Base-by-base conservation (phyloP, 2,113 vertebrate species). In the Ammospiza caudacuta region DNA sequence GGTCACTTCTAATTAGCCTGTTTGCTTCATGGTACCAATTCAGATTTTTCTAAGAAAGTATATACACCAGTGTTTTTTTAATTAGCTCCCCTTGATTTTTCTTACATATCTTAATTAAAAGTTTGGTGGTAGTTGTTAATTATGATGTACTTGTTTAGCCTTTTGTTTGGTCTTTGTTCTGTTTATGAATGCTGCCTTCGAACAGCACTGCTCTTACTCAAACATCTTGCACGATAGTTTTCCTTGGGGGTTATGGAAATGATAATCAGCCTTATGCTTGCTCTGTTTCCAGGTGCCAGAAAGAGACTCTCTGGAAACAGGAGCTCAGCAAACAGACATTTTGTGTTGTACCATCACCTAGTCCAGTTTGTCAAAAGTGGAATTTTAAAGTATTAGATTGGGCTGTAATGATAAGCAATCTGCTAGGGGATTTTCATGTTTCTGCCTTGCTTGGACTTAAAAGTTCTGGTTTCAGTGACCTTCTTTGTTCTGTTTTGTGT, bases 261-360 rank as follows among this genome's bases (percentile, higher is more conserved):
- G 87, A 94, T 97, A 96, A 95, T 95, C 88, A 94, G 94, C 96
- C 91, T 96, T 96, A 93, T 92, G 90, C 92, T 92, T 93, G 73
- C 81, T 90, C 89, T 91, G 86, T 92, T 92, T 96, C 94, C 90
- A 96, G 96, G 95, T 97, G 92, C 83, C 86, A 75, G 90, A 80
- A 64, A 91, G 74, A 52, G 74, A 52, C 85, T 90, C 93, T 81
- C 57, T 93, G 92, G 76, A 96, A 93, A 78, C 2, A 3, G 49
- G 61, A 94, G 90, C 90, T 96, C 70, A 78, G 41, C 83, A 96
- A 81, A 95, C 77, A 93, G 85, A 68, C 39, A 21, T 70, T 83
- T 68, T 1, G 0, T 92, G 62, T 69, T 92, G 27, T 77, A 0
- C 72, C 0, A 1, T 94, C 82, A 76, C 88, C 55, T 70, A 69